A percentile compares a stretch with the other conserved stretches of the same genome.
Evolutionary conservation across 2,888 invertebrate genomes (phyloP).

Genomic region (Brenthis daphne): DNA sequence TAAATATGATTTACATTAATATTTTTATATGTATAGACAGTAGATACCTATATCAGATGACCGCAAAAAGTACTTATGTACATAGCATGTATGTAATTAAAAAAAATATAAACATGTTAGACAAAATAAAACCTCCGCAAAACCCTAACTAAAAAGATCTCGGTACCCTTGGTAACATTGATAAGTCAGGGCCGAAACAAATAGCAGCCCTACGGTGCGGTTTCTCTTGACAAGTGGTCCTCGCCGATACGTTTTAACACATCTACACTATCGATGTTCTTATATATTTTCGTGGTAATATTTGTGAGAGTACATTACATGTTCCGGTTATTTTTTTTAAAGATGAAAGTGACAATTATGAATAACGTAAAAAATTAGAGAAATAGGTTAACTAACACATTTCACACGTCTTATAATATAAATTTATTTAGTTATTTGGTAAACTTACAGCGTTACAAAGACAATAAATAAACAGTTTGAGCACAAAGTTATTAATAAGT

Average conservation of each 20-base stretch:
- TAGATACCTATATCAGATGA: too few species aligned
- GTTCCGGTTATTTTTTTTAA: too few species aligned
- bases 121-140: not conserved
- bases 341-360: too few species aligned
- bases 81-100: not conserved
- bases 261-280: slow-evolving; percentile 6
- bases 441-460: too few species aligned
- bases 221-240: slow-evolving; percentile 23
- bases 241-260: slow-evolving; percentile 22
- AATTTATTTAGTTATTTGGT: too few species aligned
- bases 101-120: not conserved
- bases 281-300: slow-evolving; percentile 1
- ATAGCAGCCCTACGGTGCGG: slow-evolving; percentile 24
- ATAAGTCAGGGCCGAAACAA: slow-evolving; percentile 22
- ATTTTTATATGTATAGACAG: not conserved
- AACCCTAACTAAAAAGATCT: slow-evolving; percentile 15
- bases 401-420: too few species aligned
- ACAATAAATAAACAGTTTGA: too few species aligned
- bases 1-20: too few species aligned
- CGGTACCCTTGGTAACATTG: slow-evolving; percentile 19
- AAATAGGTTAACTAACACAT: too few species aligned
- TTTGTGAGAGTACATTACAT: not conserved
- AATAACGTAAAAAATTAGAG: too few species aligned
- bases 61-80: too few species aligned
- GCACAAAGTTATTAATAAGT: too few species aligned